Conservation (phyloP, 2,113 vertebrate genomes). For the Himantopus leucocephalus region DNA sequence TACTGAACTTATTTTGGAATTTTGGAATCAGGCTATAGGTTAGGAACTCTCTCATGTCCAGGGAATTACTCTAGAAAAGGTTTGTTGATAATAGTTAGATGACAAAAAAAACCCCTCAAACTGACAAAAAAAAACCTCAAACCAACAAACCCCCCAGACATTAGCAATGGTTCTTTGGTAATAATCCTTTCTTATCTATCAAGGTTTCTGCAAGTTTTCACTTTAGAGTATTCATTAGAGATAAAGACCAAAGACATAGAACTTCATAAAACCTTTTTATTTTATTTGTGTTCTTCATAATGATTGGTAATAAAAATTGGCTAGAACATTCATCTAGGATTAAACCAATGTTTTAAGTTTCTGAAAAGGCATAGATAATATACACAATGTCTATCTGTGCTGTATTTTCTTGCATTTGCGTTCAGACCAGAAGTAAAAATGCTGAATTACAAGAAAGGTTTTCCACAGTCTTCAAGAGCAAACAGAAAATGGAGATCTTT, state of each 20-base stretch:
- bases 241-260: not conserved
- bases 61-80: not conserved
- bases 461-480: not conserved
- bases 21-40: not conserved
- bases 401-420: not conserved
- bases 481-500: not conserved
- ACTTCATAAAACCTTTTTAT: not conserved
- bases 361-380: not conserved
- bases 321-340: not conserved
- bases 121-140: not conserved
- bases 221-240: not conserved
- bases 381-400: not conserved
- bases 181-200: not conserved
- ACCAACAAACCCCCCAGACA: accelerated
- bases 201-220: not conserved
- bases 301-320: not conserved
- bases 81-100: not conserved
- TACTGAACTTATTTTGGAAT: not conserved
- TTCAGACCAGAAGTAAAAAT: not conserved
- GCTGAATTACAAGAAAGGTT: not conserved
- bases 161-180: not conserved
- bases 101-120: not conserved
- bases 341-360: not conserved
- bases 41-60: not conserved
- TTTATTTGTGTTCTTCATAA: not conserved